Evolutionary conservation across 2,797 vertebrate genomes (phyloP), one percentile per base, ranked within the genome.

Genomic region (Staurois parvus): DNA sequence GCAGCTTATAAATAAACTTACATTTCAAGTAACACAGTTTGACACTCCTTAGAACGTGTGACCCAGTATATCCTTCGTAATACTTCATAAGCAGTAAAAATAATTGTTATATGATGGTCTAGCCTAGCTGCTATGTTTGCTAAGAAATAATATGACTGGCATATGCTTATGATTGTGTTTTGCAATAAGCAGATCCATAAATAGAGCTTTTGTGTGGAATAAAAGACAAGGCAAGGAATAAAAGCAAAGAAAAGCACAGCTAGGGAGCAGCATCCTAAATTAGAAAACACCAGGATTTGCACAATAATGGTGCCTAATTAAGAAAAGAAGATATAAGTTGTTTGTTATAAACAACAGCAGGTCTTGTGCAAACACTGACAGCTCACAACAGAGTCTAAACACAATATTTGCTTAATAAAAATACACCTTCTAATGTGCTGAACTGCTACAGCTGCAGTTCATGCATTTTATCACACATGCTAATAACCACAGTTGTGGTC

Each of bases 401-500:
- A 84, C 88, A 90, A 88, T 88, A 88, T 85, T 90, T 88, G 91
- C 85, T 52, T 84, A 93, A 93, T 93, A 92, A 92, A 90, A 93
- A 87, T 59, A 42, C n/a, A 86, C 88, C 91, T 88, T 83, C 88
- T 80, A 42, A 91, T 90, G 91, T 72, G 24, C 90, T 90, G 93
- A 92, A 92, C 91, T 89, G 90, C 89, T 93, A 90, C 91, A 91
- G 91, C 91, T 93, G 92, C 81, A 75, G 89, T 79, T 78, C 84
- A 84, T 85, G 88, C 90, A 89, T 94, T 94, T 94, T 92, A 93
- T 94, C 93, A 92, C 92, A 93, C 89, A 87, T 92, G 93, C 90
- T 94, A 95, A 95, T 94, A 95, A 95, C 93, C 91, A 92, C 88
- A 91, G 93, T 93, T 92, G 94, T 88, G 91, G 91, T 87, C 88